Conservation (phyloP, 2,113 vertebrate species). For the Spea multiplicata region DNA sequence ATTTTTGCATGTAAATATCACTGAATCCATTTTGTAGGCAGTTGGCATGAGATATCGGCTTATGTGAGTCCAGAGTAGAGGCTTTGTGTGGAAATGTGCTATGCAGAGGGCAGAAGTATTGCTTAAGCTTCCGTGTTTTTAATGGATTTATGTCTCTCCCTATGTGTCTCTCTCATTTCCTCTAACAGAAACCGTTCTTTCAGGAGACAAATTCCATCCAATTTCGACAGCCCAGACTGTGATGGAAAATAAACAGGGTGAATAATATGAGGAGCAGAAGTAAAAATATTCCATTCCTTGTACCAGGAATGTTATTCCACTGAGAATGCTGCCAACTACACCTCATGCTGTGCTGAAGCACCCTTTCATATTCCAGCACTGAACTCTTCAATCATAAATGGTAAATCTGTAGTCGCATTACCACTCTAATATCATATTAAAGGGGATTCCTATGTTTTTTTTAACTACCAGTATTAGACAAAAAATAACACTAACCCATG, state of each 20-base stretch:
- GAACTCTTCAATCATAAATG: not conserved
- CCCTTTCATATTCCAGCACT: conserved; percentile 11
- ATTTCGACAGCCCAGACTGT: conserved; percentile 34
- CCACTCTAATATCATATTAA: too few relatives aligned
- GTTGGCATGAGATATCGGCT: not conserved
- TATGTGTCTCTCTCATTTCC: conserved; percentile 43
- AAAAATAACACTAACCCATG: too few relatives aligned
- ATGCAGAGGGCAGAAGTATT: not conserved
- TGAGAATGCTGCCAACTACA: not conserved
- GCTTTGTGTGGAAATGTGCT: conserved; percentile 24
- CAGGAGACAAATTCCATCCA: conserved; percentile 36
- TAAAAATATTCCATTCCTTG: conserved; percentile 19
- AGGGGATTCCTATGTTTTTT: too few relatives aligned
- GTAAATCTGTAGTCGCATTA: not conserved
- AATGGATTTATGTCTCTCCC: conserved; percentile 23
- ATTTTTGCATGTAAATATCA: too few relatives aligned
- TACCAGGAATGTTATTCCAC: conserved; percentile 7
- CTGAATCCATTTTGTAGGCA: not conserved
- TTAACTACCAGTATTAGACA: too few relatives aligned
- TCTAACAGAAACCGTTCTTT: conserved; percentile 28
- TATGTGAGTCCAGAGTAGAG: conserved; percentile 4
- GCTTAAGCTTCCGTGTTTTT: conserved; percentile 30
- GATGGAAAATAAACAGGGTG: conserved; percentile 46
- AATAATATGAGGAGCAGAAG: conserved; percentile 42
- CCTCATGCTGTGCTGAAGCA: conserved; percentile 19